Percentiles rank a stretch among this genome's conserved stretches.
phyloP scores from a whole-genome alignment of 2,113 vertebrate genomes.

The Myrmecophaga tridactyla region DNA sequence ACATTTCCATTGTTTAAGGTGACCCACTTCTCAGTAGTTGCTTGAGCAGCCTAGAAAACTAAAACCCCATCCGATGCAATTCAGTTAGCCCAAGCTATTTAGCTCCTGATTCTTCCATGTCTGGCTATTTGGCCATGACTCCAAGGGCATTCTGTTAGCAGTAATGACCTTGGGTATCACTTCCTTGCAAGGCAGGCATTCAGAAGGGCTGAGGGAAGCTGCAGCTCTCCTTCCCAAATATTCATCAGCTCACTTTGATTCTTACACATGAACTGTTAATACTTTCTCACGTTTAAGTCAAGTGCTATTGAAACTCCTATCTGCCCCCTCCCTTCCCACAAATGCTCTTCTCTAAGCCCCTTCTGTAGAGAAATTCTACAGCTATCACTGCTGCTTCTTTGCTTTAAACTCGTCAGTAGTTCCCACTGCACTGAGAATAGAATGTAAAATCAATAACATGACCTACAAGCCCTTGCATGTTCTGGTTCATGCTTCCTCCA shows the following conservation, averaged over 20 bases:
- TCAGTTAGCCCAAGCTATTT: rapidly evolving
- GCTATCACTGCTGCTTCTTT: background rate
- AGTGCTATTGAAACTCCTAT: background rate
- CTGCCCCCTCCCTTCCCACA: background rate
- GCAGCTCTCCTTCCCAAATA: background rate
- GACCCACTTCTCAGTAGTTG: too few species aligned
- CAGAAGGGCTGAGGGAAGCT: background rate
- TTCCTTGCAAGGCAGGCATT: background rate
- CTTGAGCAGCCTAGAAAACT: too few species aligned
- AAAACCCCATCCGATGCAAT: background rate
- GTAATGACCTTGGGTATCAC: background rate
- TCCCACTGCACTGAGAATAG: background rate
- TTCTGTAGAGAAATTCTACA: background rate
- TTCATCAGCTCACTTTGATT: background rate
- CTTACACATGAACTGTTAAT: background rate
- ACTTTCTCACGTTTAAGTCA: background rate
- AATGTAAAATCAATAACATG: background rate
- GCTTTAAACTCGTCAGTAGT: background rate
- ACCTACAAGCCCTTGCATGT: slow-evolving; percentile 20
- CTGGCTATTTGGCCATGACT: background rate
- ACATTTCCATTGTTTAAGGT: too few species aligned
- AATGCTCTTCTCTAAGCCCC: background rate
- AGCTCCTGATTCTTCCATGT: background rate
- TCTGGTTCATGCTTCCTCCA: background rate
- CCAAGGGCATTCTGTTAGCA: background rate